A percentile compares a stretch with the other conserved stretches of the same genome.
Evolutionary conservation across 2,888 invertebrate species (phyloP).

Genomic region (Platerodrilus igneus): DNA sequence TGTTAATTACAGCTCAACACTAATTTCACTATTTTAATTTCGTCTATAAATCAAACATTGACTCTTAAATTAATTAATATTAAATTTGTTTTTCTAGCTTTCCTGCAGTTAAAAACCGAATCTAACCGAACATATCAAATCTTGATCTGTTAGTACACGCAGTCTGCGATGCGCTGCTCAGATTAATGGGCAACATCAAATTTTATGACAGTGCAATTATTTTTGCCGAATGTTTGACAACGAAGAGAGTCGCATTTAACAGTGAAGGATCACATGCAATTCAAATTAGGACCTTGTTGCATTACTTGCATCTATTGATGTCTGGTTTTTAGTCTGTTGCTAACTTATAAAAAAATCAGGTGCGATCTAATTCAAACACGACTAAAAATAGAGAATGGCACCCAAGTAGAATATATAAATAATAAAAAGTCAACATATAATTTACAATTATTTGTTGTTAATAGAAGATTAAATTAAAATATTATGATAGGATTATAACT

Average conservation of each 20-base stretch:
- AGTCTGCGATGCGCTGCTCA: slow-evolving; percentile 10
- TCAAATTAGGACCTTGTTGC: slow-evolving; percentile 12
- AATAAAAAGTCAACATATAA: too few relatives aligned
- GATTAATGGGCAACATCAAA: slow-evolving; percentile 18
- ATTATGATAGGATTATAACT: too few relatives aligned
- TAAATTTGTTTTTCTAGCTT: too few relatives aligned
- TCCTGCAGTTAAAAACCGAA: slow-evolving; percentile 1
- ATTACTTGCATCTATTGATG: too few relatives aligned
- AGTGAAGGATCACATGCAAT: slow-evolving; percentile 18
- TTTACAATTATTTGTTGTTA: too few relatives aligned
- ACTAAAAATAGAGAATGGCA: slow-evolving; percentile 14
- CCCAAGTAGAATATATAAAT: too few relatives aligned
- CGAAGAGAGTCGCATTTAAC: slow-evolving; percentile 24
- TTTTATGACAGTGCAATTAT: slow-evolving; percentile 26
- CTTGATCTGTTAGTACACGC: slow-evolving; percentile 7
- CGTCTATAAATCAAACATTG: too few relatives aligned
- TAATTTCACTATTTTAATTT: too few relatives aligned
- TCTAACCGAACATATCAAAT: not conserved
- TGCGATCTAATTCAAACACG: slow-evolving; percentile 9
- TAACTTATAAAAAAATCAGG: slow-evolving; percentile 13
- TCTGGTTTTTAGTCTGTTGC: too few relatives aligned
- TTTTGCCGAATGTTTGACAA: slow-evolving; percentile 26
- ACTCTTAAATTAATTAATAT: too few relatives aligned
- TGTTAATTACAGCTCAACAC: too few relatives aligned
- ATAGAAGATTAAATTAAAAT: too few relatives aligned